Evolutionary conservation across 2,797 vertebrate species (phyloP).

Genomic region (Galago senegalensis): DNA sequence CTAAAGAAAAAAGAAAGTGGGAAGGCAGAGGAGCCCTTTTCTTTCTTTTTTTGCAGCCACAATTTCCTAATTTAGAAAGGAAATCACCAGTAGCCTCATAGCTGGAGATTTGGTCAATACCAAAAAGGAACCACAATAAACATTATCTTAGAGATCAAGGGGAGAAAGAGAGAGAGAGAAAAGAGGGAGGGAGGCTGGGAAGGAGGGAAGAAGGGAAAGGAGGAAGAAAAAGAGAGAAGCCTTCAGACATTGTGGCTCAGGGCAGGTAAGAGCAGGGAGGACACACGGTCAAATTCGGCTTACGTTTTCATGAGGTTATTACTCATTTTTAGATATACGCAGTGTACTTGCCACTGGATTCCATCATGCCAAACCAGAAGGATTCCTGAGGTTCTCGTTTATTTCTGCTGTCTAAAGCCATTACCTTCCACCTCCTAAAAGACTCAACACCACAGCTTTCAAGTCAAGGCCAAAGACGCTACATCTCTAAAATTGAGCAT

Average conservation of each 20-base stretch:
- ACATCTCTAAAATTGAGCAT: conserved; percentile 3
- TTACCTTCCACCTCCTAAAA: conserved; percentile 70
- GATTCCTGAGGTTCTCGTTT: conserved; percentile 72
- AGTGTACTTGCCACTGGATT: conserved; percentile 35
- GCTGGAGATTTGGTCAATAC: not conserved
- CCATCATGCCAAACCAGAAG: conserved; percentile 59
- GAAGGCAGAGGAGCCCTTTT: not conserved
- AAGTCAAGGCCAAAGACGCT: conserved; percentile 60
- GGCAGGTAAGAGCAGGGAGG: not conserved
- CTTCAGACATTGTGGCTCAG: not conserved
- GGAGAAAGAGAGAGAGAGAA: not conserved
- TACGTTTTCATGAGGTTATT: conserved; percentile 64
- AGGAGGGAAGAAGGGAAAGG: too few relatives aligned
- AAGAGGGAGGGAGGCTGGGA: too few relatives aligned
- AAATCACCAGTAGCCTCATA: conserved; percentile 34
- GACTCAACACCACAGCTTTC: conserved; percentile 65
- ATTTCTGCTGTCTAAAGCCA: conserved; percentile 74
- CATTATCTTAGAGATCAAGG: not conserved
- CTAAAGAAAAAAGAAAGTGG: conserved; percentile 71
- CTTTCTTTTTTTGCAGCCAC: conserved; percentile 36
- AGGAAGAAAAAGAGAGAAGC: not conserved
- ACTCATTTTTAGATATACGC: conserved; percentile 31
- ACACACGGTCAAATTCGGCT: not conserved
- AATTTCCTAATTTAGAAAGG: conserved; percentile 62
- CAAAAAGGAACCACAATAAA: not conserved